Percentiles rank a stretch among this genome's conserved stretches.
Conservation (phyloP, 2,113 vertebrate genomes). For the Gadus macrocephalus region DNA sequence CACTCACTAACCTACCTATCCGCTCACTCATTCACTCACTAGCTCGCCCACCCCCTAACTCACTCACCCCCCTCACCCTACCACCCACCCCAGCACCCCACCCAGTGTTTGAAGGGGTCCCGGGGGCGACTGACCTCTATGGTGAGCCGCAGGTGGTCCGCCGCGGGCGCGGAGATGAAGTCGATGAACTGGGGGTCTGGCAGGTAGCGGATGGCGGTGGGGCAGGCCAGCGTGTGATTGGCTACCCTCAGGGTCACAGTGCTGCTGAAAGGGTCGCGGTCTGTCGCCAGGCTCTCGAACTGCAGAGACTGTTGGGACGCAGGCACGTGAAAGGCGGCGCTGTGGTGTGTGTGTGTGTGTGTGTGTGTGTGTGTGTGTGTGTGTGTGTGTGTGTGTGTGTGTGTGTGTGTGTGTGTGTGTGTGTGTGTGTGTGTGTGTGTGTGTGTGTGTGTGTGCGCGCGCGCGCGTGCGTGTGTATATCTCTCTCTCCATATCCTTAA, state of each 20-base stretch:
- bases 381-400: no score
- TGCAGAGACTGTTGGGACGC: conserved; percentile 40
- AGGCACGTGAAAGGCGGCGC: not conserved
- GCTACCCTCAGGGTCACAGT: conserved; percentile 43
- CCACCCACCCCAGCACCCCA: no score
- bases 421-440: no score
- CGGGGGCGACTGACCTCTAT: conserved; percentile 49
- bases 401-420: no score
- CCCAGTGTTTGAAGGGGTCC: no score
- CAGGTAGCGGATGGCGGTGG: conserved; percentile 41
- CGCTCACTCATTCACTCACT: no score
- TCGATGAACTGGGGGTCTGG: conserved; percentile 63
- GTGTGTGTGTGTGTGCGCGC: not conserved
- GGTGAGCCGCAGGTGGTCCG: conserved; percentile 34
- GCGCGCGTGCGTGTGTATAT: not conserved
- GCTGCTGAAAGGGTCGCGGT: not conserved
- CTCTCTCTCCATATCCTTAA: not conserved
- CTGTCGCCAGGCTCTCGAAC: conserved; percentile 35
- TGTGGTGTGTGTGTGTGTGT: not conserved
- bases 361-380: no score
- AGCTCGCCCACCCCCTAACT: no score
- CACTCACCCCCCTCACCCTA: no score
- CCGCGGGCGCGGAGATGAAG: conserved; percentile 35
- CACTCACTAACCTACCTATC: no score
- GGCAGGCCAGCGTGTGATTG: conserved; percentile 50